Evolutionary conservation across 2,888 invertebrate species (phyloP), one percentile per base, ranked within the genome.

Genomic region (Brachypterus glaber): DNA sequence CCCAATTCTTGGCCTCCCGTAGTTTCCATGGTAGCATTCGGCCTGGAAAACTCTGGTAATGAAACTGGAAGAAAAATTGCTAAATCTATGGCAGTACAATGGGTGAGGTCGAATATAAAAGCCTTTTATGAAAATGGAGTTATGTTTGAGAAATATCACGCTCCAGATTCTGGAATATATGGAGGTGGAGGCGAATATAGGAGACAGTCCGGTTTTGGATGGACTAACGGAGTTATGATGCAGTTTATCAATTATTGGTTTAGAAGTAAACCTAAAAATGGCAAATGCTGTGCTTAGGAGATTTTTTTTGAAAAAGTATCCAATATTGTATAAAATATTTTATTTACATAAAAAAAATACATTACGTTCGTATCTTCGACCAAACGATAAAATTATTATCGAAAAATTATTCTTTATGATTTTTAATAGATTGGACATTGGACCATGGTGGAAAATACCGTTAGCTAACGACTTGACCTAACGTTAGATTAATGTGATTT

Each of bases 1-100:
- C 84, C 88, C 0, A 89, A 89, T 57, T 85, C 83, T 0, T 90
- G 89, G 89, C 80, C 89, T 1, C 89, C 89, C 3, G 71, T 83
- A 30, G 81, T 87, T 44, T 80, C 82, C 52, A 73, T 87, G 35
- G 65, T 82, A 1, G 75, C 88, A 2, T 74, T 79, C 56, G 79
- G 79, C 5, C 60, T 86, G 43, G 71, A 77, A 39, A 70, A 73
- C 18, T 70, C 78, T 8, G 69, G 68, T 0, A 71, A 70, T 7
- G 48, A 57, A 1, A 70, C 73, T 52, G 76, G 77, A 0, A 60
- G 68, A 33, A 55, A 69, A n/a, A 52, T 77, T 40, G 84, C 84
- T 0, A 69, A 70, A 45, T 63, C 76, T 30, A 63, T 86, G 17
- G 81, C 82, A 1, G 68, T 75, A 44, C 70, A 69, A 29, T 87